Conservation (phyloP, 2,113 vertebrate genomes). For the Carlito syrichta region DNA sequence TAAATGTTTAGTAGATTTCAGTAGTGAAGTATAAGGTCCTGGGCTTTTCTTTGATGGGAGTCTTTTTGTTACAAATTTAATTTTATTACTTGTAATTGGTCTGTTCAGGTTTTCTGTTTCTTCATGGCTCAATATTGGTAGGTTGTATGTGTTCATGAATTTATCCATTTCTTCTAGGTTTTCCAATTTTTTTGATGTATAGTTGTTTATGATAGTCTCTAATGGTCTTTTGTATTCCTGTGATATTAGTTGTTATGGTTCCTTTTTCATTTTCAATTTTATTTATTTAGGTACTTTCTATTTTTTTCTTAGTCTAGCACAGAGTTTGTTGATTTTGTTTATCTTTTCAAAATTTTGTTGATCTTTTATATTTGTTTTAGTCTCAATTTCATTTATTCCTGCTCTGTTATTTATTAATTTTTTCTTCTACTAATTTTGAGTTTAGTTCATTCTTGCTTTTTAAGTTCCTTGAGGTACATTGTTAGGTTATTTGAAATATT, state of each 20-base stretch:
- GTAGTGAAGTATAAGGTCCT: background rate
- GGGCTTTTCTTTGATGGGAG: background rate
- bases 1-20: background rate
- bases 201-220: background rate
- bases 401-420: background rate
- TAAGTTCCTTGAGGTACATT: background rate
- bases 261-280: background rate
- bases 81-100: background rate
- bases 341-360: background rate
- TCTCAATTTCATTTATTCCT: background rate
- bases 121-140: background rate
- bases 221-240: background rate
- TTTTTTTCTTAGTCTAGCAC: background rate
- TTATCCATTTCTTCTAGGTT: background rate
- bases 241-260: background rate
- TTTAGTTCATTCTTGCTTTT: background rate
- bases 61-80: background rate
- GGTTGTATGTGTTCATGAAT: background rate
- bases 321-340: background rate
- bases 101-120: background rate
- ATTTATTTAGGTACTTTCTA: background rate
- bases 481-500: background rate
- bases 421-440: background rate
- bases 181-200: background rate
- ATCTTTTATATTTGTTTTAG: background rate